These are phyloP conservation scores for Brachyopa scutellaris DNA, from an alignment of 2,888 invertebrate genomes.

Conservation along the genomic window DNA sequence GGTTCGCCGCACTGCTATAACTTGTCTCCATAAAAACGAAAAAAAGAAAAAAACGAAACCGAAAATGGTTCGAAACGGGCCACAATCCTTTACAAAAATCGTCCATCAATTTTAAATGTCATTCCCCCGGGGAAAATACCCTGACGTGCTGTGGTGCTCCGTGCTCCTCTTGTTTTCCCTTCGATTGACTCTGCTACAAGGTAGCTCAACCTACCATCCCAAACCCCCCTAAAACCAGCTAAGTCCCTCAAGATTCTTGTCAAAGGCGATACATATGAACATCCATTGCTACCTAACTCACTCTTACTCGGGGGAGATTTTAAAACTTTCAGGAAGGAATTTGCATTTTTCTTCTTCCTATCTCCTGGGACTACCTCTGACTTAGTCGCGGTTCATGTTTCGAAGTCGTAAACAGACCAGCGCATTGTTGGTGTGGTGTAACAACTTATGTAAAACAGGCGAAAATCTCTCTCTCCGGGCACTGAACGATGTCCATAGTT, in stretches of 20 bases:
- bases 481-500: slow-evolving; percentile 48
- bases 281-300: neutral
- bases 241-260: slow-evolving; percentile 38
- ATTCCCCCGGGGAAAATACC: slow-evolving; percentile 32
- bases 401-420: slow-evolving; percentile 29
- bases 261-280: slow-evolving; percentile 16
- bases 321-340: slow-evolving; percentile 43
- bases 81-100: slow-evolving; percentile 56
- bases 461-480: slow-evolving; percentile 31
- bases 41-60: no score
- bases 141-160: neutral
- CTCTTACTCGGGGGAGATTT: slow-evolving; percentile 41
- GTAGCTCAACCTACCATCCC: slow-evolving; percentile 22
- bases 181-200: slow-evolving; percentile 46
- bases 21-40: slow-evolving; percentile 13
- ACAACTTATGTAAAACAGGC: slow-evolving; percentile 62
- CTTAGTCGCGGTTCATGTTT: slow-evolving; percentile 51
- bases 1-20: slow-evolving; percentile 2
- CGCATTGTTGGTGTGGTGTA: slow-evolving; percentile 44
- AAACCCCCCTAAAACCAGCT: slow-evolving; percentile 24
- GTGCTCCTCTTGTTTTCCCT: neutral
- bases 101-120: slow-evolving; percentile 68
- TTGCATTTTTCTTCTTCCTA: slow-evolving; percentile 8
- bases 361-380: slow-evolving; percentile 9
- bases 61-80: slow-evolving; percentile 25